phyloP scores from a whole-genome alignment of 2,888 invertebrate species.

The Drosophila maculinotata region DNA sequence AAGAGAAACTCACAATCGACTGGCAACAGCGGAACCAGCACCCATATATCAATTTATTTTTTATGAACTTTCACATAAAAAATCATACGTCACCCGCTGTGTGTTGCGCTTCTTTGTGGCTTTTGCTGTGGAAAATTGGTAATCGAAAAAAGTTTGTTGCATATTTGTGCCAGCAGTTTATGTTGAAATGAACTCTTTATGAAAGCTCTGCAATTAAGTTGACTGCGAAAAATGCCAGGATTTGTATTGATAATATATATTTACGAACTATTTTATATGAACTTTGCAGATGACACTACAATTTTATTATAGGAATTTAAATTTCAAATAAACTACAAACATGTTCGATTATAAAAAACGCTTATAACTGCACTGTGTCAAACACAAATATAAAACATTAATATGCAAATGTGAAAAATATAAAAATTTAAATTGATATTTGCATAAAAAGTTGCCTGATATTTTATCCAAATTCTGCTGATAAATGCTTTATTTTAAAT shows the following conservation, averaged over 20 bases:
- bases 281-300: slow-evolving; percentile 27
- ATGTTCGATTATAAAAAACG: slow-evolving; percentile 28
- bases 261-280: slow-evolving; percentile 16
- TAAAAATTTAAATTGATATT: slow-evolving; percentile 21
- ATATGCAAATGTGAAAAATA: slow-evolving; percentile 33
- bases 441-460: slow-evolving; percentile 33
- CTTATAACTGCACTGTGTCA: neutral
- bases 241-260: slow-evolving; percentile 31
- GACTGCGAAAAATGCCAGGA: slow-evolving; percentile 17
- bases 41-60: slow-evolving; percentile 38
- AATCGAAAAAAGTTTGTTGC: slow-evolving; percentile 41
- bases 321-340: slow-evolving; percentile 9
- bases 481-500: slow-evolving; percentile 31
- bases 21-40: slow-evolving; percentile 14
- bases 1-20: slow-evolving; percentile 53
- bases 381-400: slow-evolving; percentile 16
- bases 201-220: slow-evolving; percentile 59
- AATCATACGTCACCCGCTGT: slow-evolving; percentile 27
- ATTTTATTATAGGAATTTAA: slow-evolving; percentile 20
- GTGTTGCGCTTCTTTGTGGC: neutral
- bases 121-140: slow-evolving; percentile 32
- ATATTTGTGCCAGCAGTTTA: slow-evolving; percentile 38
- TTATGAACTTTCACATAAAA: slow-evolving; percentile 34
- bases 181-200: slow-evolving; percentile 56
- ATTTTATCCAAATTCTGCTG: slow-evolving; percentile 10